A percentile compares a stretch with the other conserved stretches of the same genome.
Conservation (phyloP, 2,797 vertebrate species). For the Pipistrellus pipistrellus region DNA sequence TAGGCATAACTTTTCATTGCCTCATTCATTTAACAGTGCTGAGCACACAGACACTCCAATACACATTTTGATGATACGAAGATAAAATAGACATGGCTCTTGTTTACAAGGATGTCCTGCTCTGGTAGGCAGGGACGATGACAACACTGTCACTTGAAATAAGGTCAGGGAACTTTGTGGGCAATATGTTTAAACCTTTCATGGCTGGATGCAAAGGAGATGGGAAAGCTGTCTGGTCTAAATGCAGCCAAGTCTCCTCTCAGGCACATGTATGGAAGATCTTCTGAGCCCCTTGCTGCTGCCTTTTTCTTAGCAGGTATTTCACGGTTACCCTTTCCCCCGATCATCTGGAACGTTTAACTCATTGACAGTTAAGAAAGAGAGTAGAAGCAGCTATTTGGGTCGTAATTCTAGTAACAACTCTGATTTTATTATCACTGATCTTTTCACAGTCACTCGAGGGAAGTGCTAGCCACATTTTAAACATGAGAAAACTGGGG, state of each 20-base stretch:
- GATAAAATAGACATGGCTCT: background rate
- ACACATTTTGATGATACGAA: conserved; percentile 44
- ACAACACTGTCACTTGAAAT: conserved; percentile 11
- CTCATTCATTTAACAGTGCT: background rate
- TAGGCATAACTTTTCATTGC: conserved; percentile 24
- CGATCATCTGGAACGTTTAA: background rate
- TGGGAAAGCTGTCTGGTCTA: background rate
- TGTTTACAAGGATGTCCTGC: background rate
- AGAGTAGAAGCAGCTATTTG: background rate
- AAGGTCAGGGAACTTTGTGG: background rate
- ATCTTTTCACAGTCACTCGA: background rate
- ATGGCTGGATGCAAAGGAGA: background rate
- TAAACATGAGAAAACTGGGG: background rate
- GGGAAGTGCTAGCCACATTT: background rate
- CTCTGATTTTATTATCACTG: background rate
- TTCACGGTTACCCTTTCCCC: background rate
- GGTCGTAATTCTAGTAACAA: background rate
- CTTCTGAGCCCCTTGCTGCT: background rate
- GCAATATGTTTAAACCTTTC: background rate
- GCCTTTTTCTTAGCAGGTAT: background rate
- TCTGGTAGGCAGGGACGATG: background rate
- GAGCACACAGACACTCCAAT: background rate
- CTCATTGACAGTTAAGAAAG: background rate
- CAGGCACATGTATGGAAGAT: background rate
- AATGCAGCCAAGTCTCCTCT: background rate